Conservation (phyloP, 2,888 invertebrate species). For the Cheilosia soror region DNA sequence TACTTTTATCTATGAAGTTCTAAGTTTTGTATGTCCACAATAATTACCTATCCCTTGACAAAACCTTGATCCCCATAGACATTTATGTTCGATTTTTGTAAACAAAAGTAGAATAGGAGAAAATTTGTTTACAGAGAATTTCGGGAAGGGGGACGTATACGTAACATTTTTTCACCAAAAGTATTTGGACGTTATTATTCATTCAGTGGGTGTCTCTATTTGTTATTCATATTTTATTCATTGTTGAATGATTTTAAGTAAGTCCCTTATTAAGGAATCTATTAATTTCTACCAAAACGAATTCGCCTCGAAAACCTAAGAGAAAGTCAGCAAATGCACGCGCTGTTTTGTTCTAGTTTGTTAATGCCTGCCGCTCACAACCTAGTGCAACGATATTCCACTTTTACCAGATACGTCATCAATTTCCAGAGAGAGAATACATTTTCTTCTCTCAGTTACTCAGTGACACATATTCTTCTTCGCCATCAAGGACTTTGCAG, state of each 20-base stretch:
- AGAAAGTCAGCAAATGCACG: not conserved
- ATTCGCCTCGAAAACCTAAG: slow-evolving; percentile 27
- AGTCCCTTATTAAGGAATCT: not conserved
- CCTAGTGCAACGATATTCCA: slow-evolving; percentile 52
- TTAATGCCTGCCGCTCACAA: slow-evolving; percentile 4
- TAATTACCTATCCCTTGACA: too few species aligned
- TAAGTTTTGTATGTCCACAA: too few species aligned
- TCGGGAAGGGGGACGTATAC: not conserved
- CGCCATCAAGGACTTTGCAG: slow-evolving; percentile 69
- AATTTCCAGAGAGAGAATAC: slow-evolving; percentile 39
- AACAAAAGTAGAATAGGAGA: too few species aligned
- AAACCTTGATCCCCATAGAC: too few species aligned
- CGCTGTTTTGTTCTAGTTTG: not conserved
- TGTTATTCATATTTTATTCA: too few species aligned
- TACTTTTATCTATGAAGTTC: too few species aligned
- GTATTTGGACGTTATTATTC: too few species aligned
- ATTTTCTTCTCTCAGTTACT: slow-evolving; percentile 19
- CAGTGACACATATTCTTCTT: slow-evolving; percentile 63
- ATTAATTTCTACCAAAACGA: not conserved
- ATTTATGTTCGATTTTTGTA: too few species aligned
- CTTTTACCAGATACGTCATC: slow-evolving; percentile 57
- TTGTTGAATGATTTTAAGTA: too few species aligned
- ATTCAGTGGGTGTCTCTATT: too few species aligned
- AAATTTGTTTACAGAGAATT: not conserved
- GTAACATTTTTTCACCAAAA: not conserved